Conservation (phyloP, 2,797 vertebrate species). For the Brachyalestes nurse region DNA sequence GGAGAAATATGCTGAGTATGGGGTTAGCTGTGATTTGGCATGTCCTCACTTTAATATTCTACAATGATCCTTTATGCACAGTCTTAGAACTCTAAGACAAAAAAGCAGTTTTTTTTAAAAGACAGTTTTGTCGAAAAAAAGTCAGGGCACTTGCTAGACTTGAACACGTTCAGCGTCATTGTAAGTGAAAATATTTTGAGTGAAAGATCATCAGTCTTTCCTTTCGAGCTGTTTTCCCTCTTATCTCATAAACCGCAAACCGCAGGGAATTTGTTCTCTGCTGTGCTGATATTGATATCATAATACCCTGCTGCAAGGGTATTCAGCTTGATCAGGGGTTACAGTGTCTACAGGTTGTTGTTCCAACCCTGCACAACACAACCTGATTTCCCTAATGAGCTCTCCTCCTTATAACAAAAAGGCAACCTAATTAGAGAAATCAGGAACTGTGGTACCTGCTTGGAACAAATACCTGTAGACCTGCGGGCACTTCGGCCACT, state of each 20-base stretch:
- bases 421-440: slow-evolving; percentile 44
- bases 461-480: slow-evolving; percentile 33
- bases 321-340: slow-evolving; percentile 16
- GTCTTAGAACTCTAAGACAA: background rate
- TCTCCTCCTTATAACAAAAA: slow-evolving; percentile 34
- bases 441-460: slow-evolving; percentile 22
- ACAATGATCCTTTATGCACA: background rate
- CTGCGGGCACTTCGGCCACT: slow-evolving; percentile 4
- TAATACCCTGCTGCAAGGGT: slow-evolving; percentile 17
- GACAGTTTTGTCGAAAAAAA: background rate
- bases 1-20: background rate
- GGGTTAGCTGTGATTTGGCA: background rate
- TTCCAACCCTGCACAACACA: slow-evolving; percentile 32
- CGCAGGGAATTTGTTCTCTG: slow-evolving; percentile 13
- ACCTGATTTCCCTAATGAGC: slow-evolving; percentile 43
- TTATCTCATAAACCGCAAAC: slow-evolving; percentile 14
- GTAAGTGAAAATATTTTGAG: no score
- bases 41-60: background rate
- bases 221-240: background rate
- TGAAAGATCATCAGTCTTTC: background rate
- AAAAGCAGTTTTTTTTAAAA: background rate
- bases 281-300: slow-evolving; percentile 34
- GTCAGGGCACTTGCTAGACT: background rate
- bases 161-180: background rate
- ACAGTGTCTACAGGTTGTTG: slow-evolving; percentile 38